Conservation (phyloP, 64 coral and sea anemone species). For the Dendronephthya gigantea region DNA sequence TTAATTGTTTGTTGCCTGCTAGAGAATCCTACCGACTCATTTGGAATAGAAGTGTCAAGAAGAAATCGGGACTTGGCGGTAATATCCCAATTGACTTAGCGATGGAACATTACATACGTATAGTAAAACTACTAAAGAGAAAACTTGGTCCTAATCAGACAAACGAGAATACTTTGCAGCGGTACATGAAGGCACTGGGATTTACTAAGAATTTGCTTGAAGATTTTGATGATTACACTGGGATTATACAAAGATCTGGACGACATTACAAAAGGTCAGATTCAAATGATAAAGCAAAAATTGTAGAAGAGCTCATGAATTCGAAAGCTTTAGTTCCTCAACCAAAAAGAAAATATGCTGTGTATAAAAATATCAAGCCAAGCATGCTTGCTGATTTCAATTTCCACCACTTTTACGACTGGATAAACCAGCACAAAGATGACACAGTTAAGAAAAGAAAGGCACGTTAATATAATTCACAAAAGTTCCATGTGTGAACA, state of each 20-base stretch:
- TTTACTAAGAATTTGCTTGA: neutral
- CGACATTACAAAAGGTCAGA: neutral
- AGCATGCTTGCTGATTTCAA: neutral
- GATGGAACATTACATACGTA: slow-evolving; percentile 4
- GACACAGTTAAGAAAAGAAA: neutral
- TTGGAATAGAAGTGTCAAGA: slow-evolving; percentile 5
- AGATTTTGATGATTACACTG: neutral
- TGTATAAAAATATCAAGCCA: neutral
- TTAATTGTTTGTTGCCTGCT: neutral
- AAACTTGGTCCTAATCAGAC: neutral
- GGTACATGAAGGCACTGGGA: neutral
- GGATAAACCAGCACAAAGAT: neutral
- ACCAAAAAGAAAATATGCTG: neutral
- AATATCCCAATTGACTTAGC: slow-evolving; percentile 3
- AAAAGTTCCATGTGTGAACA: no score
- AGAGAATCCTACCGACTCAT: neutral
- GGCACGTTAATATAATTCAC: neutral
- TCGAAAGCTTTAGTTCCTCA: slow-evolving; percentile 9
- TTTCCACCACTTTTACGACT: neutral
- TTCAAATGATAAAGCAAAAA: slow-evolving; percentile 3
- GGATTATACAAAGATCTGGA: slow-evolving; percentile 15
- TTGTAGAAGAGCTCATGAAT: slow-evolving; percentile 1
- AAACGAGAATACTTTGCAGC: neutral
- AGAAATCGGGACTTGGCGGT: neutral
- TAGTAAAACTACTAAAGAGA: neutral